Evolutionary conservation across 2,797 vertebrate species (phyloP).

Genomic region (Enteromius viviparus): DNA sequence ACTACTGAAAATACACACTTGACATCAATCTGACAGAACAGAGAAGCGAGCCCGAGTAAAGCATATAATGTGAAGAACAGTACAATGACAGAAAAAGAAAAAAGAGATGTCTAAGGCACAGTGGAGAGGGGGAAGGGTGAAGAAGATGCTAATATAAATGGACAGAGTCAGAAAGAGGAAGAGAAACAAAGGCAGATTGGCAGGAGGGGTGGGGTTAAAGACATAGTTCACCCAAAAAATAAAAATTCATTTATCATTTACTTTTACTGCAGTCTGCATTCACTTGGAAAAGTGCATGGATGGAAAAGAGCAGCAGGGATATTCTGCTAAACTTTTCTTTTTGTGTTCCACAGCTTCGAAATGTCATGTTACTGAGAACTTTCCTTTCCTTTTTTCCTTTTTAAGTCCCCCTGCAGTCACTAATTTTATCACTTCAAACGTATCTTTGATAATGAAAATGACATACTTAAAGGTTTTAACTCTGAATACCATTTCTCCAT

Average conservation of each 20-base stretch:
- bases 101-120: conserved; percentile 39
- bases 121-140: conserved; percentile 45
- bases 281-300: background rate
- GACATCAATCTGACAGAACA: conserved; percentile 67
- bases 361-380: background rate
- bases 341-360: background rate
- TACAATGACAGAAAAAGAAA: conserved; percentile 32
- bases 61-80: background rate
- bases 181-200: conserved; percentile 8
- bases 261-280: background rate
- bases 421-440: background rate
- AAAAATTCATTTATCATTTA: background rate
- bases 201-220: background rate
- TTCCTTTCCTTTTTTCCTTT: background rate
- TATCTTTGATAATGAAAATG: background rate
- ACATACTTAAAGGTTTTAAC: background rate
- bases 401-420: background rate
- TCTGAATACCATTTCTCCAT: background rate
- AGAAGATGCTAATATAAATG: conserved; percentile 57
- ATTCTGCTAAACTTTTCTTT: background rate
- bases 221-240: background rate
- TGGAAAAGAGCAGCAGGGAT: background rate
- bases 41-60: conserved; percentile 1
- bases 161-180: conserved; percentile 43
- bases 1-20: conserved; percentile 68